phyloP scores from a whole-genome alignment of 1,140 invertebrate genomes.

The Hyphantria cunea region DNA sequence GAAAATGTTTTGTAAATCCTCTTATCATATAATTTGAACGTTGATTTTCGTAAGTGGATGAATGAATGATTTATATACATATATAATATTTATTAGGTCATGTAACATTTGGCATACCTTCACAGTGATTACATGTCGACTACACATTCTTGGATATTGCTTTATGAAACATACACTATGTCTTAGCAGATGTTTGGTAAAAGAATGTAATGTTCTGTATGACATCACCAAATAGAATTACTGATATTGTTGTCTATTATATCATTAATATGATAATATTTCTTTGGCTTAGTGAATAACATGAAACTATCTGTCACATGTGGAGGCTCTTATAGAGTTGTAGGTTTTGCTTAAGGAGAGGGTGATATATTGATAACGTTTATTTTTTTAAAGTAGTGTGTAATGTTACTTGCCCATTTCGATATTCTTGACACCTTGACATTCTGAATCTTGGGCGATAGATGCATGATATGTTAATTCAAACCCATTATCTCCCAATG shows the following conservation, averaged over 20 bases:
- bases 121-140: conserved; percentile 24
- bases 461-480: conserved; percentile 13
- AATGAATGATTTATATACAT: conserved; percentile 34
- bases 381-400: conserved; percentile 18
- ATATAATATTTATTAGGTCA: conserved; percentile 33
- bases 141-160: conserved; percentile 18
- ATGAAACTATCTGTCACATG: conserved; percentile 17
- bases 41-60: conserved; percentile 29
- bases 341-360: neutral
- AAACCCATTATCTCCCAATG: conserved; percentile 20
- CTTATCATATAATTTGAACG: neutral
- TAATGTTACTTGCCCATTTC: conserved; percentile 21
- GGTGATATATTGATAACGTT: neutral
- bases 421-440: conserved; percentile 27
- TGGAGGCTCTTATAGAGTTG: conserved; percentile 12
- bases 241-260: conserved; percentile 26
- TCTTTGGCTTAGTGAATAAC: conserved; percentile 31
- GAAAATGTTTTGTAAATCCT: conserved; percentile 8
- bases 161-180: conserved; percentile 18
- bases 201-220: conserved; percentile 10
- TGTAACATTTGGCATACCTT: conserved; percentile 24
- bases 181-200: conserved; percentile 17
- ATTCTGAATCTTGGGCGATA: conserved; percentile 34
- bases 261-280: conserved; percentile 11
- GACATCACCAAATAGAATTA: conserved; percentile 6